These are phyloP conservation scores for Heliconius ethilla DNA, from an alignment of 2,888 invertebrate species.

Conservation along the genomic window DNA sequence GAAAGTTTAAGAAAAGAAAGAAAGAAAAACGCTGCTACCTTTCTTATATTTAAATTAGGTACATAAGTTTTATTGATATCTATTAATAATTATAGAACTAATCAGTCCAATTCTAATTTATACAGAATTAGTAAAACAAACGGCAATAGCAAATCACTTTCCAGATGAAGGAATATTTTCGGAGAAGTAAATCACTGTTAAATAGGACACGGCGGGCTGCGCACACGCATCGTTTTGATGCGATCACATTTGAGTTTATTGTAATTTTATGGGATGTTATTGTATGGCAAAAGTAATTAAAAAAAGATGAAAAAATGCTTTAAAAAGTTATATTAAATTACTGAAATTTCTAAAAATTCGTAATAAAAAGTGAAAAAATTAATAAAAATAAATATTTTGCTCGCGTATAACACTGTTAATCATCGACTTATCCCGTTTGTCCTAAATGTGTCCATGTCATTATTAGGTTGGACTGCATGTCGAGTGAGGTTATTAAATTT, in stretches of 20 bases:
- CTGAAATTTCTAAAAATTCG: too few relatives aligned
- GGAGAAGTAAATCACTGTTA: slow-evolving; percentile 42
- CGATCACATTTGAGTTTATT: not conserved
- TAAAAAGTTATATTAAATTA: too few relatives aligned
- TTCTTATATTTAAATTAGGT: not conserved
- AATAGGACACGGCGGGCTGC: slow-evolving; percentile 35
- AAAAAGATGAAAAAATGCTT: too few relatives aligned
- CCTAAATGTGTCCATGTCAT: not conserved
- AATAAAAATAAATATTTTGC: too few relatives aligned
- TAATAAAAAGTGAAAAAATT: not conserved
- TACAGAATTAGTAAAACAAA: slow-evolving; percentile 31
- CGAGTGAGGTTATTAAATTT: slow-evolving; percentile 26
- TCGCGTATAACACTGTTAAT: not conserved
- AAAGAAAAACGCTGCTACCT: not conserved
- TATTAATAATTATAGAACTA: not conserved
- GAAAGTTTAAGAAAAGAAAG: not conserved
- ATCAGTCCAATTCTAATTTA: not conserved
- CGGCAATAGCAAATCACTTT: slow-evolving; percentile 25
- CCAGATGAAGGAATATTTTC: slow-evolving; percentile 40
- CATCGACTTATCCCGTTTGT: not conserved
- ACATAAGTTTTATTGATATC: not conserved
- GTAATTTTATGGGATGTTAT: too few relatives aligned
- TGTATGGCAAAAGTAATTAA: too few relatives aligned
- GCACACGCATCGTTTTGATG: slow-evolving; percentile 8
- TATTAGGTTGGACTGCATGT: not conserved